A percentile compares a stretch with the other conserved stretches of the same genome.
These are phyloP conservation scores for Chloromyia formosa DNA, from an alignment of 2,888 invertebrate species.

Conservation along the genomic window DNA sequence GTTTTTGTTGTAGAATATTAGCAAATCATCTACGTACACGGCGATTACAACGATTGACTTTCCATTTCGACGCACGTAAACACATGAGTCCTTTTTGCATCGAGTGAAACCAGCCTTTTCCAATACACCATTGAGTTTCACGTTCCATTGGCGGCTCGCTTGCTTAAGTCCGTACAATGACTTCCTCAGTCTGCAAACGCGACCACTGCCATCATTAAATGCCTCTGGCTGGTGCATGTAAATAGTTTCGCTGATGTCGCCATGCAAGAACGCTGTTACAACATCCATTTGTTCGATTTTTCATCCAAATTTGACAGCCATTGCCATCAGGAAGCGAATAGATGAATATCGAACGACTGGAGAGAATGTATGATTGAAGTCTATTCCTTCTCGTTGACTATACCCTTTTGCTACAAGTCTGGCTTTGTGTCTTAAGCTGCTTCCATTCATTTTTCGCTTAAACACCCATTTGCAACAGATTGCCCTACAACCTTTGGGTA, in stretches of 20 bases:
- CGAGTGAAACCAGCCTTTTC: not conserved
- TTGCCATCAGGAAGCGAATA: constrained; percentile 43
- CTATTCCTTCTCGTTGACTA: constrained; percentile 41
- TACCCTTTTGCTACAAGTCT: constrained; percentile 48
- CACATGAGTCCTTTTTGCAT: not conserved
- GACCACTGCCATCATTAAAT: constrained; percentile 48
- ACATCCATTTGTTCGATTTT: constrained; percentile 45
- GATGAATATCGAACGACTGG: constrained; percentile 45
- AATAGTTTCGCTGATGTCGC: constrained; percentile 46
- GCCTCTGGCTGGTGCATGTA: constrained; percentile 46
- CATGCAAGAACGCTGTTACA: constrained; percentile 47
- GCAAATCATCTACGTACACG: not conserved
- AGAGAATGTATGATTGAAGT: constrained; percentile 46
- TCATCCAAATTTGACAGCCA: constrained; percentile 46
- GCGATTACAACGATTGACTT: not conserved
- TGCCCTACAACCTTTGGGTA: constrained; percentile 45
- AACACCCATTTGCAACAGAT: constrained; percentile 36
- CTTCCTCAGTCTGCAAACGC: no score
- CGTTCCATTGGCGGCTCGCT: not conserved
- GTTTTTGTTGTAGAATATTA: not conserved
- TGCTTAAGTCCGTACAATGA: not conserved
- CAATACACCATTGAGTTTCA: not conserved
- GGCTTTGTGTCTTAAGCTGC: constrained; percentile 22
- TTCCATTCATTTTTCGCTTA: constrained; percentile 8
- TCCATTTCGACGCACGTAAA: not conserved